Evolutionary conservation across 2,888 invertebrate genomes (phyloP).

Genomic region (Luperina testacea): DNA sequence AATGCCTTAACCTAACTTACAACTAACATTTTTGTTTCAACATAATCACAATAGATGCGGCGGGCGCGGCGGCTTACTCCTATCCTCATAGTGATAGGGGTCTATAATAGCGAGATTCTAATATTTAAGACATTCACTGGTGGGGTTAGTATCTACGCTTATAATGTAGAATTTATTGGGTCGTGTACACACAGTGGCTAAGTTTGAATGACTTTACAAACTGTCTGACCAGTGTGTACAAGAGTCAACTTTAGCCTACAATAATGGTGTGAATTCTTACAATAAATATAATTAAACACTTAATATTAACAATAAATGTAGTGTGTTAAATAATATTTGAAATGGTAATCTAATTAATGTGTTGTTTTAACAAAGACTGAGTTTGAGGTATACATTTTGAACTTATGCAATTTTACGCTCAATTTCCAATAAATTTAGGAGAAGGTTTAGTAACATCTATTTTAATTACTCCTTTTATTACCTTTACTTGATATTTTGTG

Average conservation of each 20-base stretch:
- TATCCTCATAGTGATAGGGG: conserved; percentile 32
- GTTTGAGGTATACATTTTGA: conserved; percentile 30
- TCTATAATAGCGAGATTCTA: conserved; percentile 64
- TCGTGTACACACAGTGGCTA: conserved; percentile 30
- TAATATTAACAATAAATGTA: conserved; percentile 23
- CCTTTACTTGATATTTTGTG: background rate
- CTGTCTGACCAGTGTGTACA: conserved; percentile 37
- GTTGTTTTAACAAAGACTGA: background rate
- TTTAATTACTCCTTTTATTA: background rate
- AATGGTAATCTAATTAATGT: conserved; percentile 16
- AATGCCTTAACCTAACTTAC: conserved; percentile 81
- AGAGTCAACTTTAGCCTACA: conserved; percentile 28
- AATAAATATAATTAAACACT: conserved; percentile 35
- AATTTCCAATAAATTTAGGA: background rate
- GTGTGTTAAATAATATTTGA: conserved; percentile 17
- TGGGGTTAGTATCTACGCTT: conserved; percentile 60
- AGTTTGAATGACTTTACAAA: background rate
- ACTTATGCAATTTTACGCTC: conserved; percentile 1
- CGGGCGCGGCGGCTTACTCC: conserved; percentile 76
- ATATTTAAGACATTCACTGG: conserved; percentile 57
- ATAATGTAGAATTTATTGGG: conserved; percentile 32
- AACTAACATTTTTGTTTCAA: conserved; percentile 79
- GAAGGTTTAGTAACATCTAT: background rate
- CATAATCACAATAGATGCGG: conserved; percentile 82
- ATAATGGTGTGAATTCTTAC: conserved; percentile 37